Evolutionary conservation across 2,888 invertebrate genomes (phyloP).

Genomic region (Amphipyra berbera): DNA sequence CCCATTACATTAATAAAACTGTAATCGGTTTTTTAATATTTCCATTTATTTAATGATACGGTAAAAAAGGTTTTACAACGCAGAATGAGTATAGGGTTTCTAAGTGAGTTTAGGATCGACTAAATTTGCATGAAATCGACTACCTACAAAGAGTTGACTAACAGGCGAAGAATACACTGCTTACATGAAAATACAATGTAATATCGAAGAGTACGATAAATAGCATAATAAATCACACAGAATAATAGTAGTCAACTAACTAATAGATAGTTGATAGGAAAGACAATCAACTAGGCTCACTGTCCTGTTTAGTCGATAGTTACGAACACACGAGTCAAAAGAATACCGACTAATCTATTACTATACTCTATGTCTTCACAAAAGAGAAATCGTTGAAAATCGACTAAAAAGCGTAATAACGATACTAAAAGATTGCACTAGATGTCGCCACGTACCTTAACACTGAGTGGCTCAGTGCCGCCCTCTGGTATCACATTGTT

Average conservation of each 20-base stretch:
- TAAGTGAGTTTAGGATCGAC: background rate
- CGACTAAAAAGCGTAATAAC: background rate
- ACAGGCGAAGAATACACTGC: too few relatives aligned
- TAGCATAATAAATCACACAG: background rate
- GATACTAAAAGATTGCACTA: background rate
- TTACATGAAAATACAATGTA: too few relatives aligned
- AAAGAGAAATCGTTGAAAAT: background rate
- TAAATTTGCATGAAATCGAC: conserved; percentile 5
- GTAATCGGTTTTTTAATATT: too few relatives aligned
- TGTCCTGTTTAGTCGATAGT: conserved; percentile 6
- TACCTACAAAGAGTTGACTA: background rate
- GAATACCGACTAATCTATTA: background rate
- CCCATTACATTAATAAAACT: too few relatives aligned
- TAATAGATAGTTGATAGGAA: too few relatives aligned
- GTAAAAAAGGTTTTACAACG: too few relatives aligned
- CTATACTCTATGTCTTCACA: background rate
- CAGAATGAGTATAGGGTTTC: too few relatives aligned
- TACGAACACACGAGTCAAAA: background rate
- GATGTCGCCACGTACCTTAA: conserved; percentile 87
- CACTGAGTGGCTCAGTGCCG: conserved; percentile 94
- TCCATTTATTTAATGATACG: too few relatives aligned
- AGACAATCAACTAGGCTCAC: too few relatives aligned
- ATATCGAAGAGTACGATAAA: too few relatives aligned
- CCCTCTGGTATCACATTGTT: conserved; percentile 96
- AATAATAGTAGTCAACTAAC: background rate